phyloP scores from a whole-genome alignment of 2,888 invertebrate species.

The Drosophila monieri region DNA sequence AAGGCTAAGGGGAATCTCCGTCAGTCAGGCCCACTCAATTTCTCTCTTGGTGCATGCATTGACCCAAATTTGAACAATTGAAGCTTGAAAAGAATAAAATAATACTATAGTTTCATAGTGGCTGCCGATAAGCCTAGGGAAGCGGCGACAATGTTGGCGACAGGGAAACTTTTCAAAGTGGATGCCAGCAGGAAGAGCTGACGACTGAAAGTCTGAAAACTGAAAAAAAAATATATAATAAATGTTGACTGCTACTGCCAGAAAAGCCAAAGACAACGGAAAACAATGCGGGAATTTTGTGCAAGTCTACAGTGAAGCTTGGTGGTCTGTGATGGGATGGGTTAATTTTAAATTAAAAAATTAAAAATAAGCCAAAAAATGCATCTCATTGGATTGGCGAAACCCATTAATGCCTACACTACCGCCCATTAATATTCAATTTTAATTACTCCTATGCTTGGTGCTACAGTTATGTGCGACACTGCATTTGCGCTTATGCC shows the following conservation, averaged over 20 bases:
- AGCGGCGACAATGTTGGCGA: conserved; percentile 29
- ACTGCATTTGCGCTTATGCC: conserved; percentile 31
- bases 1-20: conserved; percentile 39
- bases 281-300: neutral
- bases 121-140: conserved; percentile 29
- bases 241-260: conserved; percentile 3
- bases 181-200: neutral
- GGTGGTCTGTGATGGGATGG: too few species aligned
- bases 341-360: too few species aligned
- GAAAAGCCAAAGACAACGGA: neutral
- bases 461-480: conserved; percentile 14
- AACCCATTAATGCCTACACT: neutral
- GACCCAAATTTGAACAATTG: conserved; percentile 72
- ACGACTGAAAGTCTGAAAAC: neutral
- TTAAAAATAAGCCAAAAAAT: neutral
- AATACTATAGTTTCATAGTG: conserved; percentile 36
- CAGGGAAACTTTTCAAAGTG: conserved; percentile 36
- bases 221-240: conserved; percentile 5
- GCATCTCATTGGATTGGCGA: conserved; percentile 6
- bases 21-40: conserved; percentile 18
- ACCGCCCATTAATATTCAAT: neutral
- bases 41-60: conserved; percentile 45
- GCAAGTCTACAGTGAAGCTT: neutral
- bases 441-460: neutral
- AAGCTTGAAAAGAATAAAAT: conserved; percentile 57